A percentile compares a stretch with the other conserved stretches of the same genome.
phyloP scores from a whole-genome alignment of 2,888 invertebrate species.

The Belgica antarctica region DNA sequence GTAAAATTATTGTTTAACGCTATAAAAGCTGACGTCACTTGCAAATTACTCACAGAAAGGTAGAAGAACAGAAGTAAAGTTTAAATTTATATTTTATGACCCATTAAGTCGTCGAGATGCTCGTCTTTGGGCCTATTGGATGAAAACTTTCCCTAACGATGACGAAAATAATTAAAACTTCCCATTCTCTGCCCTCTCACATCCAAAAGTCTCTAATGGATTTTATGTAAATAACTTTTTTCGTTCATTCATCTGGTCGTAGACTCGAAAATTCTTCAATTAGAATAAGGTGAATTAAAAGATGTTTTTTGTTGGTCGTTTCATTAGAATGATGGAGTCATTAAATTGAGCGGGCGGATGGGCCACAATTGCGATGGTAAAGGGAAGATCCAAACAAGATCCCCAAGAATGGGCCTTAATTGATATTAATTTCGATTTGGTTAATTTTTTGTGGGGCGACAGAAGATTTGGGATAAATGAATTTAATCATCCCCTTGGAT shows the following conservation, averaged over 20 bases:
- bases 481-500: background rate
- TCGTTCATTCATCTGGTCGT: background rate
- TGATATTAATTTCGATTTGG: constrained; percentile 40
- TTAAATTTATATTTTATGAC: constrained; percentile 43
- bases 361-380: background rate
- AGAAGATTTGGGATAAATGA: background rate
- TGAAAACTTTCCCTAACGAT: constrained; percentile 24
- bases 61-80: constrained; percentile 25
- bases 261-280: constrained; percentile 34
- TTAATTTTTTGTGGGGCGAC: constrained; percentile 24
- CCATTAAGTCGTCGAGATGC: constrained; percentile 36
- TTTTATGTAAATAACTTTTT: constrained; percentile 40
- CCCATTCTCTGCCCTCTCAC: background rate
- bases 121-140: too few species aligned
- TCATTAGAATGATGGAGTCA: background rate
- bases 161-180: constrained; percentile 42
- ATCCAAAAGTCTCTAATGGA: constrained; percentile 29
- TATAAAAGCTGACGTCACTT: too few species aligned
- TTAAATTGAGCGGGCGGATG: background rate
- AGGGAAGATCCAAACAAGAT: background rate
- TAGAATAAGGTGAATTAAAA: constrained; percentile 38
- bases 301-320: constrained; percentile 1
- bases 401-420: constrained; percentile 17
- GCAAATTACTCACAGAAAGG: constrained; percentile 24
- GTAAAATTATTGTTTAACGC: too few species aligned